These are phyloP conservation scores for Linyphia triangularis DNA, from an alignment of 2,888 invertebrate species.

Conservation along the genomic window DNA sequence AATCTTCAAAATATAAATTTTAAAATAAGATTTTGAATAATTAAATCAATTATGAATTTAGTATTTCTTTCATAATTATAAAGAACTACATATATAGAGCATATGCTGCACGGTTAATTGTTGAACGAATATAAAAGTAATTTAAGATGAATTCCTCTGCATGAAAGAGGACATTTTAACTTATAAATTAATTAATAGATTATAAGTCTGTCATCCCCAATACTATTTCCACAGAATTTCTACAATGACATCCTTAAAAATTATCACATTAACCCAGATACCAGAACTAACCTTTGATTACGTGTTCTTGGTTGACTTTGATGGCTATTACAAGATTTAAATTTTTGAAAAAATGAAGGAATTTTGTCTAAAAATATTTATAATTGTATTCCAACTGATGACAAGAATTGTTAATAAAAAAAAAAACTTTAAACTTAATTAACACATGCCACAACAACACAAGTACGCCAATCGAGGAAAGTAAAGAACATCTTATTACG, in stretches of 20 bases:
- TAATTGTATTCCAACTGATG: constrained; percentile 3
- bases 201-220: no score
- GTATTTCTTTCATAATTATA: no score
- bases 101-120: neutral
- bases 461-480: constrained; percentile 40
- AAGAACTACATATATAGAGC: no score
- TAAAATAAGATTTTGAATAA: no score
- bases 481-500: constrained; percentile 33
- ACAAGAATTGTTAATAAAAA: constrained; percentile 32
- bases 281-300: constrained; percentile 32
- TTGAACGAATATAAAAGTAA: neutral
- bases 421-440: constrained; percentile 48
- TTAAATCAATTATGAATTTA: no score
- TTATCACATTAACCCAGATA: constrained; percentile 42
- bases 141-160: neutral
- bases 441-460: constrained; percentile 59
- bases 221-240: no score
- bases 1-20: no score
- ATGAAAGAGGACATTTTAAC: neutral
- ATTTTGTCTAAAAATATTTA: constrained; percentile 9
- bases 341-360: constrained; percentile 9
- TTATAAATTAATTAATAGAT: neutral
- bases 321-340: neutral
- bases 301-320: neutral
- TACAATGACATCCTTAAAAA: constrained; percentile 3